Conservation (phyloP, 2,888 invertebrate genomes). For the Copidosoma aretas region DNA sequence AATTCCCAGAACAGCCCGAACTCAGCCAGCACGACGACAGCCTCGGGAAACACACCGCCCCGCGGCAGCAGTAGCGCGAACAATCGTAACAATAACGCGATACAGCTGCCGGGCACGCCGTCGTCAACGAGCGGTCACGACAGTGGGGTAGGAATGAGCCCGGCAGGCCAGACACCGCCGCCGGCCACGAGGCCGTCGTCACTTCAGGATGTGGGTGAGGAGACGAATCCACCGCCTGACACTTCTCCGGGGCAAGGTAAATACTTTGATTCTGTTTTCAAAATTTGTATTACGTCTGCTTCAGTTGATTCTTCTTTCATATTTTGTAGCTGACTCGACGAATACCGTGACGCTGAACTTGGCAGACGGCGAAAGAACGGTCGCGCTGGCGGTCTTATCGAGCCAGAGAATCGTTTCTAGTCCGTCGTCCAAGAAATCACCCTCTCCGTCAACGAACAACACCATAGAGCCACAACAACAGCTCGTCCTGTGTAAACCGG, state of each 20-base stretch:
- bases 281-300: neutral
- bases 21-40: slow-evolving; percentile 13
- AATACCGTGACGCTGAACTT: slow-evolving; percentile 46
- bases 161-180: slow-evolving; percentile 60
- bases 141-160: slow-evolving; percentile 61
- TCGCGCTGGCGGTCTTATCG: slow-evolving; percentile 45
- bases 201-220: slow-evolving; percentile 58
- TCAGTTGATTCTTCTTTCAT: neutral
- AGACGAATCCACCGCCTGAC: slow-evolving; percentile 57
- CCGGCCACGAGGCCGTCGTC: slow-evolving; percentile 53
- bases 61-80: slow-evolving; percentile 52
- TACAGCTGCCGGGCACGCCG: slow-evolving; percentile 59
- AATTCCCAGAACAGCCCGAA: slow-evolving; percentile 57
- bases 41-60: slow-evolving; percentile 56
- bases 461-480: slow-evolving; percentile 49
- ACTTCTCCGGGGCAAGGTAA: slow-evolving; percentile 47
- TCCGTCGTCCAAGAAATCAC: slow-evolving; percentile 57
- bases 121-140: slow-evolving; percentile 59
- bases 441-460: slow-evolving; percentile 29
- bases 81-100: slow-evolving; percentile 49
- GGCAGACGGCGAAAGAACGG: slow-evolving; percentile 48
- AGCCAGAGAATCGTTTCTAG: slow-evolving; percentile 44
- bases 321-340: slow-evolving; percentile 43
- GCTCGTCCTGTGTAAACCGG: slow-evolving; percentile 55
- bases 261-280: slow-evolving; percentile 18